These are phyloP conservation scores for Troilus luridus DNA, from an alignment of 2,888 invertebrate genomes.

Conservation along the genomic window DNA sequence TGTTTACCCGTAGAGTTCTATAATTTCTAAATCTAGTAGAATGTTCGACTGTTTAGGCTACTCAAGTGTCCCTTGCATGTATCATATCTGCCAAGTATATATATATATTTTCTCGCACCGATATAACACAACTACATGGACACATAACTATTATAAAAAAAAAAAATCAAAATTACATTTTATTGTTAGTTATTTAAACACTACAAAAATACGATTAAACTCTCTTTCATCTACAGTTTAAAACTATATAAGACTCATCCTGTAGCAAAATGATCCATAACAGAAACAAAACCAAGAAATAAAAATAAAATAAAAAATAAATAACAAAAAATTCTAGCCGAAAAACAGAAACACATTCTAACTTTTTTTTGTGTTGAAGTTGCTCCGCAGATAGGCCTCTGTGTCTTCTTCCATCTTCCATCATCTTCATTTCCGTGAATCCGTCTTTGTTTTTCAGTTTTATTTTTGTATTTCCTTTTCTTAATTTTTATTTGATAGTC, in stretches of 20 bases:
- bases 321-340: constrained; percentile 53
- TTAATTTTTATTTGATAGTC: not conserved
- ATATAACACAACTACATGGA: constrained; percentile 59
- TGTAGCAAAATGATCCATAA: constrained; percentile 51
- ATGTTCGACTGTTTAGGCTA: constrained; percentile 11
- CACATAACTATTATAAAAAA: constrained; percentile 33
- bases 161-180: constrained; percentile 24
- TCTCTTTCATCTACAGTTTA: constrained; percentile 51
- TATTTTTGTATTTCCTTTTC: constrained; percentile 15
- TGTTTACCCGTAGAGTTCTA: constrained; percentile 36
- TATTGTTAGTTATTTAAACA: not conserved
- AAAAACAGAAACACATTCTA: constrained; percentile 59
- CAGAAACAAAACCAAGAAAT: not conserved
- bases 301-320: constrained; percentile 26
- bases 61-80: constrained; percentile 54
- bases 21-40: constrained; percentile 43
- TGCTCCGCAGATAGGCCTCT: not conserved
- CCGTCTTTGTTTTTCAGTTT: constrained; percentile 42
- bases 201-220: constrained; percentile 17
- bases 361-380: constrained; percentile 54
- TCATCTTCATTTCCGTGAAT: constrained; percentile 15
- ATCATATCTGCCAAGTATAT: constrained; percentile 47
- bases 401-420: not conserved
- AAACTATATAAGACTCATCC: constrained; percentile 50
- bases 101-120: not conserved